Evolutionary conservation across 2,797 vertebrate species (phyloP), one percentile per base, ranked within the genome.

Genomic region (Tenualosa thibaudeaui): DNA sequence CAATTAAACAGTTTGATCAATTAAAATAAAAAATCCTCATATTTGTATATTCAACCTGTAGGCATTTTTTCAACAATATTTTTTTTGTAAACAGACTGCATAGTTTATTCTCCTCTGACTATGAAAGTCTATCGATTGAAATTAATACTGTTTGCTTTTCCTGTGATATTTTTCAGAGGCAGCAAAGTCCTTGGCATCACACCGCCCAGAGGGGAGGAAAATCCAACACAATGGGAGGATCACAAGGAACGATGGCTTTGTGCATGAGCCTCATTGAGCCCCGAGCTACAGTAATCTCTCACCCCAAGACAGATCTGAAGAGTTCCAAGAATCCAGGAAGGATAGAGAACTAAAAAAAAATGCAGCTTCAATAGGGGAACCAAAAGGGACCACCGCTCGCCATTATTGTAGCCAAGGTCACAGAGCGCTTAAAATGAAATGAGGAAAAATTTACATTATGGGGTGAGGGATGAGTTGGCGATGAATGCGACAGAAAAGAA

Each of bases 241-340:
- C 91, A 91, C 89, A 91, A 91, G 91, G 89, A 93, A 91, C 88
- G 91, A 85, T 46, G 86, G 89, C 91, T 91, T 93, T 86, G 81
- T 87, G 75, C 84, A 75, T 60, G 83, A 82, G 60, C 26, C 51
- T 37, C 84, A 83, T 88, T 90, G 91, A 89, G 90, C 86, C 90
- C 91, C 91, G 90, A 90, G 92, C 90, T 91, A 91, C 92, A 90
- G 90, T 94, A 93, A 95, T 94, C 94, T 93, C 92, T 91, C 92
- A 91, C 92, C 85, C 90, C 90, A 87, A 89, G 90, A 87, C 87
- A 85, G 86, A 91, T 91, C 93, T 92, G 92, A 90, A 90, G 93
- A 91, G 92, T 87, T 87, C 89, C 91, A 90, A 50, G 87, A 86
- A 90, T 87, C 90, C 90, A 85, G 86, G 82, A 13, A 89, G 90